Base-by-base conservation (phyloP, 2,113 vertebrate genomes). In the Alaudala cheleensis region DNA sequence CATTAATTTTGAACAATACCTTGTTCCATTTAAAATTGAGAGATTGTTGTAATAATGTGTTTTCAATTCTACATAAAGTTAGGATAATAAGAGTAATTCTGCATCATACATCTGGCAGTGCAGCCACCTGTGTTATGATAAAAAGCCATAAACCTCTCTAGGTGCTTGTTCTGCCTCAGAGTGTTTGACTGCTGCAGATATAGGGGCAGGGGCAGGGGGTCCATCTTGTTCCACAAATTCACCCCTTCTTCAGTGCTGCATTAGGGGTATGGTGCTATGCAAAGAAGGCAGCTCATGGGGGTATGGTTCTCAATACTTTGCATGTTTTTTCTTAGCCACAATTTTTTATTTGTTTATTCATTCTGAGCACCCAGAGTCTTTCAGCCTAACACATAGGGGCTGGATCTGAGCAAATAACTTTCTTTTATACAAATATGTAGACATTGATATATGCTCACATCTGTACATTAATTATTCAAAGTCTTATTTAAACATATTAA, bases 31-130 rank as follows among this genome's bases (percentile, higher is more conserved):
- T 93, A 85, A 72, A 93, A 93, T 8, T 47, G 47, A 96, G 79
- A 81, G 37, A 61, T 66, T 45, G 18, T 70, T 81, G 62, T 62
- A 86, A 76, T 49, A 78, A 71, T 39, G 23, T 45, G 20, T 53
- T 91, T 91, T 82, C 42, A 42, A 34, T 83, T 89, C 58, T 71
- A 90, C 69, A 39, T 28, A 85, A 92, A 88, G 64, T 92, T 92
- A 85, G 44, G 62, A 90, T 89, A 94, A 86, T 89, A 90, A 79
- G 51, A 93, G 74, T 82, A 74, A 81, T 94, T 91, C 81, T 88
- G 37, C 60, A 40, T 51, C 12, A 5, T 77, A 65, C 65, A 78
- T 67, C 73, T 81, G 79, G 51, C 1, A 8, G 71, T 86, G 62
- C 50, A 94, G 58, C 50, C 90, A 90, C 78, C 61, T 77, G 42